These are phyloP conservation scores for Mobula hypostoma DNA, from an alignment of 2,113 vertebrate species.

Conservation along the genomic window DNA sequence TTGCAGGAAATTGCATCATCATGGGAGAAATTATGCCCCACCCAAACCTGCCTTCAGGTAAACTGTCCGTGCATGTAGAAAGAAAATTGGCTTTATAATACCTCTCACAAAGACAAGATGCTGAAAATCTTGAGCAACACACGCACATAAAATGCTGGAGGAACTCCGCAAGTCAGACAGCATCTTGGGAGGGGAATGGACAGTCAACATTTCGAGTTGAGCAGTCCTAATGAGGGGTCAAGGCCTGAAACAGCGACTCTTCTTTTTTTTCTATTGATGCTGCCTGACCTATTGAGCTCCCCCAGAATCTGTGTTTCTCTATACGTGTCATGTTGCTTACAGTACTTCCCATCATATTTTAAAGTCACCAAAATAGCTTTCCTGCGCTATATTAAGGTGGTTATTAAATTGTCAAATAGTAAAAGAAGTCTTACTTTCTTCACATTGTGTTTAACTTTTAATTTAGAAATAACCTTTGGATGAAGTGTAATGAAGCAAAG, in stretches of 20 bases:
- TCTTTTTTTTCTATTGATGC: too few relatives aligned
- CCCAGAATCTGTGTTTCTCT: too few relatives aligned
- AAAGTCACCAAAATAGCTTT: not conserved
- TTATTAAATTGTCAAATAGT: not conserved
- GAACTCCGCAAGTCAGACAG: too few relatives aligned
- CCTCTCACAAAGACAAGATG: too few relatives aligned
- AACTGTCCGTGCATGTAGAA: not conserved
- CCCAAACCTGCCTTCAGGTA: conserved; percentile 10
- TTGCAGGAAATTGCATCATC: conserved; percentile 9
- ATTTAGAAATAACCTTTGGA: not conserved
- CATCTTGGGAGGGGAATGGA: too few relatives aligned
- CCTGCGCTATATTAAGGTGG: not conserved
- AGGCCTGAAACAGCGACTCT: too few relatives aligned
- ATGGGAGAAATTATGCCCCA: not conserved
- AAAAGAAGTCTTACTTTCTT: not conserved
- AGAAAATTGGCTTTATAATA: not conserved
- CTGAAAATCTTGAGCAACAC: too few relatives aligned
- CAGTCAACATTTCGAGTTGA: too few relatives aligned
- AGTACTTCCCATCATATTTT: not conserved
- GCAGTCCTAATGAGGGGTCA: too few relatives aligned
- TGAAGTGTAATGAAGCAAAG: not conserved
- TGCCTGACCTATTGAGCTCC: too few relatives aligned
- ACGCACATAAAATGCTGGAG: too few relatives aligned
- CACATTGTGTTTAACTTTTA: not conserved
- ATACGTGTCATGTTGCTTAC: not conserved